Evolutionary conservation across 1,140 invertebrate genomes (phyloP), one percentile per base, ranked within the genome.

Genomic region (Zaprionus nigranus): DNA sequence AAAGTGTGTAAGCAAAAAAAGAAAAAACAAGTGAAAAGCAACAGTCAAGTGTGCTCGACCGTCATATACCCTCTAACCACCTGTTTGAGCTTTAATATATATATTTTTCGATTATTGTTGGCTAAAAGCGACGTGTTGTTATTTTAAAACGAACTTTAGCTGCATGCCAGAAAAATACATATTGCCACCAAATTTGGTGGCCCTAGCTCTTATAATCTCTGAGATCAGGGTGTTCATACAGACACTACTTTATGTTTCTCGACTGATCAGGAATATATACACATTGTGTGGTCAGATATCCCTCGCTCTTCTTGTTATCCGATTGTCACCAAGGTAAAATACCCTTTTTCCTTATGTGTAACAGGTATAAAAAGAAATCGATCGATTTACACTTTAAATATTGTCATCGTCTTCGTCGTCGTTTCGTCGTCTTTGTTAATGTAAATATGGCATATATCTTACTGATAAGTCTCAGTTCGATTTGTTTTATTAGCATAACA

Each of bases 401-500:
- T 72, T 76, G 58, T 72, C 62, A 30, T 43, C 43, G 58, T 62
- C 24, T 46, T 57, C 56, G 43, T 54, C 28, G 17, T 40, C 2
- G 30, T 40, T 22, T 40, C 2, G 30, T 53, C 30, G 57, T 51
- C 54, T 56, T 78, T 57, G 28, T 26, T 54, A 71, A 65, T 61
- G 78, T 77, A 77, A 73, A 77, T 79, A 77, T 79, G 58, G 66
- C 72, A 69, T 60, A 71, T 58, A 64, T 71, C 67, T 74, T 54
- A 53, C 64, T 84, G 84, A 88, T 88, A 88, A 88, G 78, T 54
- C 20, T 7, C 22, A 15, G 51, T 62, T 61, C 85, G 84, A 81
- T 90, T 78, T 85, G 78, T 85, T 88, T 90, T 88, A 88, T 88
- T 88, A 88, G 85, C 85, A 88, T 88, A 88, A 90, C 85, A 88